Evolutionary conservation across 2,888 invertebrate genomes (phyloP).

Genomic region (Nycteola revayana): DNA sequence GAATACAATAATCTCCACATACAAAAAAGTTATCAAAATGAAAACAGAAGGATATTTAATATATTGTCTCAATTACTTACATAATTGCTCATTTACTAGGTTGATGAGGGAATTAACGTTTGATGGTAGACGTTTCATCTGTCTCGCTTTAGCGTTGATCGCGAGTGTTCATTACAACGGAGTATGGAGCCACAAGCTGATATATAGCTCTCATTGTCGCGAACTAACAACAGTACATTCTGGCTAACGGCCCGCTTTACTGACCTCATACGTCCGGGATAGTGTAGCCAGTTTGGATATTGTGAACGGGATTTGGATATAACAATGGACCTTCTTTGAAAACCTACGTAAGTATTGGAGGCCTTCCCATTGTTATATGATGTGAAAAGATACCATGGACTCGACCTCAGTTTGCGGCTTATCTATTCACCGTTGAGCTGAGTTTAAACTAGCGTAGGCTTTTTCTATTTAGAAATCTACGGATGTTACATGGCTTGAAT

Average conservation of each 20-base stretch:
- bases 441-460: no score
- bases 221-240: slow-evolving; percentile 68
- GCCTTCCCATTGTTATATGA: no score
- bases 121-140: slow-evolving; percentile 41
- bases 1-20: no score
- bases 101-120: slow-evolving; percentile 49
- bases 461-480: no score
- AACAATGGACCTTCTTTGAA: not conserved
- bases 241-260: slow-evolving; percentile 60
- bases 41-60: not conserved
- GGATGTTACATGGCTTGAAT: no score
- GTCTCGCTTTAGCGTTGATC: slow-evolving; percentile 38
- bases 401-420: no score
- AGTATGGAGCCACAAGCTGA: slow-evolving; percentile 48
- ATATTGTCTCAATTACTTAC: slow-evolving; percentile 12
- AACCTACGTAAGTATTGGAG: no score
- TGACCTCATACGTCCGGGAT: slow-evolving; percentile 49
- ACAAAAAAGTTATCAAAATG: no score
- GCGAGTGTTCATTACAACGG: slow-evolving; percentile 49
- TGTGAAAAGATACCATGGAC: no score
- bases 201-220: slow-evolving; percentile 69
- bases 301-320: slow-evolving; percentile 18
- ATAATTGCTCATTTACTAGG: slow-evolving; percentile 29
- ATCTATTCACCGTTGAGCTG: no score
- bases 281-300: slow-evolving; percentile 25